phyloP scores from a whole-genome alignment of 2,113 vertebrate species.

The Bungarus multicinctus region DNA sequence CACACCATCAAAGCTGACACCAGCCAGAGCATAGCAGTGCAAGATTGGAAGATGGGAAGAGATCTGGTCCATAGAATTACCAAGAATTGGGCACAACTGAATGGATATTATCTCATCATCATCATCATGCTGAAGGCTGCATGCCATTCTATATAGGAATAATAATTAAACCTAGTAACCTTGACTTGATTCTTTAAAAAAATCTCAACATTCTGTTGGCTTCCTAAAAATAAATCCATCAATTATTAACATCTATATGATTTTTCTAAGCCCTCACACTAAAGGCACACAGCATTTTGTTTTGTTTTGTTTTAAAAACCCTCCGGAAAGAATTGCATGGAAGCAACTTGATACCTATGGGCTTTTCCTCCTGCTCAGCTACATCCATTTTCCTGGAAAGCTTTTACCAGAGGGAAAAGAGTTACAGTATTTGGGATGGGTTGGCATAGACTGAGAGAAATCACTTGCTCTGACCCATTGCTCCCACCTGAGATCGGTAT shows the following conservation, averaged over 20 bases:
- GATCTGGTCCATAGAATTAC: neutral
- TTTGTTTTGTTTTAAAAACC: neutral
- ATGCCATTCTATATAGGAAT: conserved; percentile 54
- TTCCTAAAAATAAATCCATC: neutral
- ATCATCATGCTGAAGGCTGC: conserved; percentile 36
- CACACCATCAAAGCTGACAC: neutral
- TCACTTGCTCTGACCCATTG: neutral
- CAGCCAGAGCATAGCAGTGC: neutral
- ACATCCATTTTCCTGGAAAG: neutral
- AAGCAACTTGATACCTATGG: neutral
- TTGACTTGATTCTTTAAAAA: conserved; percentile 48
- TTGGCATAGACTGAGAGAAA: neutral
- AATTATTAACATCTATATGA: neutral
- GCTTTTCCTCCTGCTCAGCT: neutral
- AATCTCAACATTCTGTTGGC: neutral
- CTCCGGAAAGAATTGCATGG: neutral
- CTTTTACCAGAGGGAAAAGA: neutral
- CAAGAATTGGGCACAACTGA: neutral
- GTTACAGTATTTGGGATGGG: too few species aligned
- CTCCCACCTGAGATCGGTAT: neutral
- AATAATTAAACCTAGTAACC: conserved; percentile 53
- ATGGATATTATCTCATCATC: neutral
- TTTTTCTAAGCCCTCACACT: neutral
- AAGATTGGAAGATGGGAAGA: neutral
- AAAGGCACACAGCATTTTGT: neutral